Percentiles rank a stretch among this genome's conserved stretches.
These are phyloP conservation scores for Leptura quadrifasciata DNA, from an alignment of 2,888 invertebrate genomes.

Conservation along the genomic window DNA sequence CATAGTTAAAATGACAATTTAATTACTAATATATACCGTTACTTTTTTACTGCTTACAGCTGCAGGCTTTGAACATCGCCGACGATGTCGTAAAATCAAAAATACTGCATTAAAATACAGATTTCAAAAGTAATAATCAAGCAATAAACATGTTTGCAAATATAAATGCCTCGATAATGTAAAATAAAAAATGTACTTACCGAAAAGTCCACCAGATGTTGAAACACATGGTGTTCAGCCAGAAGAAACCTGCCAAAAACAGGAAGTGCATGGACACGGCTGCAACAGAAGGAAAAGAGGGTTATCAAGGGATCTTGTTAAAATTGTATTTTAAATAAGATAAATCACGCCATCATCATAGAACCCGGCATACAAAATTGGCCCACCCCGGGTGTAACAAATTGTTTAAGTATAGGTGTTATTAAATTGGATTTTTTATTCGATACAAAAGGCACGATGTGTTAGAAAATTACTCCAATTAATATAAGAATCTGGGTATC, in stretches of 20 bases:
- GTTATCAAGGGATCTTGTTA: not conserved
- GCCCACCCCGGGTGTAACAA: not conserved
- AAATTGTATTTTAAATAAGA: not conserved
- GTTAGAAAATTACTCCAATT: not conserved
- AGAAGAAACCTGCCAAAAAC: constrained; percentile 93
- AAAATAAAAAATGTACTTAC: constrained; percentile 75
- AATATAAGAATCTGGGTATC: not conserved
- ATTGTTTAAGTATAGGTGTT: not conserved
- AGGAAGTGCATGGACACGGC: constrained; percentile 91
- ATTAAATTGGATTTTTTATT: not conserved
- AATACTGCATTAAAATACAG: not conserved
- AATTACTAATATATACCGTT: not conserved
- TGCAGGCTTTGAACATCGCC: constrained; percentile 27
- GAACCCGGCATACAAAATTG: not conserved
- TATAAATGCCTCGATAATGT: not conserved
- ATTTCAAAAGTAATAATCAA: not conserved
- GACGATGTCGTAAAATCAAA: constrained; percentile 12
- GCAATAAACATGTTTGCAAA: constrained; percentile 16
- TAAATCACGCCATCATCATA: constrained; percentile 7
- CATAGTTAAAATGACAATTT: not conserved
- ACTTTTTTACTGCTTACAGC: not conserved
- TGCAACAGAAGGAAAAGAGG: constrained; percentile 74
- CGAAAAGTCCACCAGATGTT: constrained; percentile 96
- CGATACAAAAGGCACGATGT: not conserved
- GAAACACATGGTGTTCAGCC: constrained; percentile 96